A percentile compares a stretch with the other conserved stretches of the same genome.
These are phyloP conservation scores for Rhinatrema bivittatum DNA, from an alignment of 2,797 vertebrate genomes.

Conservation along the genomic window DNA sequence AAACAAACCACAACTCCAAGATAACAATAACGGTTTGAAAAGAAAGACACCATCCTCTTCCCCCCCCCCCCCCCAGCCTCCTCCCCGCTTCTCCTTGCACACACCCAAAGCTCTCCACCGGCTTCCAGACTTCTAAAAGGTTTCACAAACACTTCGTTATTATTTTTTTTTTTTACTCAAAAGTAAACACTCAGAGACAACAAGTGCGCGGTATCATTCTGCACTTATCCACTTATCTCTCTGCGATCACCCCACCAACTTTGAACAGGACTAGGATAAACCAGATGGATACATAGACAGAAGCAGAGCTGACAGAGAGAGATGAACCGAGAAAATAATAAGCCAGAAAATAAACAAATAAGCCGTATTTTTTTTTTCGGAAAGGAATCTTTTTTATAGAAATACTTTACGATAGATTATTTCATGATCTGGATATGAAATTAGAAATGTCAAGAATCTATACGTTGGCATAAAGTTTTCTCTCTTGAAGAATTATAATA, in stretches of 20 bases:
- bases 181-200: slow-evolving; percentile 3
- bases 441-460: no score
- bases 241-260: not conserved
- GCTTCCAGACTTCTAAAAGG: not conserved
- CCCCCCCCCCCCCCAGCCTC: no score
- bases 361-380: no score
- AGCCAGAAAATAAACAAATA: no score
- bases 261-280: not conserved
- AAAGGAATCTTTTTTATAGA: no score
- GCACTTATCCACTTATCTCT: not conserved
- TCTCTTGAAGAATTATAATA: no score
- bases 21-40: slow-evolving; percentile 15
- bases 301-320: not conserved
- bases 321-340: no score
- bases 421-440: no score
- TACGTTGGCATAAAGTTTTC: no score
- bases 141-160: not conserved
- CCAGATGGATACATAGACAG: not conserved
- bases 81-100: no score
- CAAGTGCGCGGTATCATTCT: slow-evolving; percentile 10
- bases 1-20: not conserved
- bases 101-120: not conserved
- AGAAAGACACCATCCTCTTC: not conserved
- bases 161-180: not conserved
- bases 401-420: no score